A percentile compares a stretch with the other conserved stretches of the same genome.
These are phyloP conservation scores for Eupleurogrammus muticus DNA, from an alignment of 2,797 vertebrate species.

Conservation along the genomic window DNA sequence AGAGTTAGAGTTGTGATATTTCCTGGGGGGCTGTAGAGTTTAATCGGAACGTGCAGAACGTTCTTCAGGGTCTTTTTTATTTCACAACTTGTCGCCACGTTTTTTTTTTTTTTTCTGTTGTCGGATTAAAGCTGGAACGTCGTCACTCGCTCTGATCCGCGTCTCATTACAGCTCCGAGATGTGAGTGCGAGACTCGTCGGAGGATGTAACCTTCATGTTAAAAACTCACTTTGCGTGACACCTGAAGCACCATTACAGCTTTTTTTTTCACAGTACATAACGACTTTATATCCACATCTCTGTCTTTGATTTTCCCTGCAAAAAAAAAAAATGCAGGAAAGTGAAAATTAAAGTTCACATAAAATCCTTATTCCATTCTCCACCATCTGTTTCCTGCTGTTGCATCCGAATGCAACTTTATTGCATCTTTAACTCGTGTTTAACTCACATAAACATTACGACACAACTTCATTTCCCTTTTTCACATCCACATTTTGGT, in stretches of 20 bases:
- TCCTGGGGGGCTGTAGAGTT: conserved; percentile 25
- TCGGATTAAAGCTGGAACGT: conserved; percentile 53
- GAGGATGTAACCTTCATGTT: conserved; percentile 40
- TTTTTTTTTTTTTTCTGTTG: conserved; percentile 61
- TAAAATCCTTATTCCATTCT: neutral
- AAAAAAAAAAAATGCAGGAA: conserved; percentile 19
- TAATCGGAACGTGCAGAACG: no score
- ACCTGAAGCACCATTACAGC: conserved; percentile 14
- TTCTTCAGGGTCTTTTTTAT: no score
- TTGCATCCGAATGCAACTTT: conserved; percentile 33
- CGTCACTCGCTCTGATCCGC: conserved; percentile 43
- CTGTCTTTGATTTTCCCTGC: neutral
- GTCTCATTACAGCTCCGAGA: conserved; percentile 61
- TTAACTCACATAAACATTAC: conserved; percentile 23
- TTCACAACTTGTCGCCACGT: conserved; percentile 29
- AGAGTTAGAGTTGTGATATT: conserved; percentile 33
- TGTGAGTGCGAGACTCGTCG: conserved; percentile 49
- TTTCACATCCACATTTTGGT: no score
- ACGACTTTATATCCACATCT: neutral
- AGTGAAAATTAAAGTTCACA: conserved; percentile 24
- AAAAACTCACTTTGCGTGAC: conserved; percentile 51
- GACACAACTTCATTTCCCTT: conserved; percentile 15
- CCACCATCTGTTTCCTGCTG: neutral
- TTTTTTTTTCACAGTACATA: conserved; percentile 15
- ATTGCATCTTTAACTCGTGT: conserved; percentile 34